phyloP scores from a whole-genome alignment of 2,797 vertebrate genomes.

The Leucoraja ocellata region DNA sequence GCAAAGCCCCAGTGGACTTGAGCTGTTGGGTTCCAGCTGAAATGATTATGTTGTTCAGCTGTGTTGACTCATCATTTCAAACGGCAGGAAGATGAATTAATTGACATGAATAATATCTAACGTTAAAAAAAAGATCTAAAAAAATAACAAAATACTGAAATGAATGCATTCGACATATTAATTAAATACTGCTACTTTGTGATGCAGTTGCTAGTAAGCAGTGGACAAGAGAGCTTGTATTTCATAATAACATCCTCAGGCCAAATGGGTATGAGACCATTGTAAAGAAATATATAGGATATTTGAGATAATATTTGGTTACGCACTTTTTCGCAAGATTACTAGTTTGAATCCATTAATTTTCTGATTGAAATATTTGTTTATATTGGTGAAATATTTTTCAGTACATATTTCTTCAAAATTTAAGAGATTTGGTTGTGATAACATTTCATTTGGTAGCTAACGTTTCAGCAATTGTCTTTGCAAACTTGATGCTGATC shows the following conservation, averaged over 20 bases:
- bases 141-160: not conserved
- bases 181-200: not conserved
- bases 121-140: too few species aligned
- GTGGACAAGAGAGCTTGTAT: not conserved
- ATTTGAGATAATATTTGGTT: not conserved
- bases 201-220: not conserved
- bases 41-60: conserved; percentile 18
- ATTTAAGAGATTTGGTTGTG: not conserved
- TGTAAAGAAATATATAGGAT: not conserved
- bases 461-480: not conserved
- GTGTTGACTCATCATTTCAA: not conserved
- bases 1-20: not conserved
- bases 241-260: not conserved
- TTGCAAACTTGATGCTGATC: not conserved
- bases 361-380: not conserved
- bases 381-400: not conserved
- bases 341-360: not conserved
- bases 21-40: not conserved
- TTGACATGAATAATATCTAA: not conserved
- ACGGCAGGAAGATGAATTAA: not conserved
- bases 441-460: not conserved
- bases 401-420: not conserved
- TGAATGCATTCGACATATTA: not conserved
- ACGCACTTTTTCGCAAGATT: too few species aligned
- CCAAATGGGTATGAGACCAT: not conserved